Conservation (phyloP, 2,113 vertebrate species). For the Peromyscus californicus region DNA sequence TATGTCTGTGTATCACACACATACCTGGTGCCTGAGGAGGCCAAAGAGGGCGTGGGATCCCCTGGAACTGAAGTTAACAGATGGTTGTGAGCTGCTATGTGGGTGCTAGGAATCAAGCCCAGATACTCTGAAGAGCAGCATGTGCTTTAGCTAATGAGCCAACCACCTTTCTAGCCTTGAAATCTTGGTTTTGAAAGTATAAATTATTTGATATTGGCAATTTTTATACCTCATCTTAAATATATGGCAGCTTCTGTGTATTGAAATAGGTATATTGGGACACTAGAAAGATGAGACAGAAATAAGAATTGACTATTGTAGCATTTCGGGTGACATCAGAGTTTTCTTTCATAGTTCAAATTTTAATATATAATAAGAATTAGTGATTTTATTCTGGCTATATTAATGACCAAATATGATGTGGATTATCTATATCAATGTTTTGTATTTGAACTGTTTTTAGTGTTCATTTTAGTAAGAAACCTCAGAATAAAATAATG, state of each 20-base stretch:
- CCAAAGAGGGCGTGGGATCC: neutral
- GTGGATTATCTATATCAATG: neutral
- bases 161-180: neutral
- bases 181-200: slow-evolving; percentile 2
- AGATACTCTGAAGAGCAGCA: neutral
- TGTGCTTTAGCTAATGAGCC: neutral
- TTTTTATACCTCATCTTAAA: neutral
- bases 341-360: neutral
- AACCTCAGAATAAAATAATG: neutral
- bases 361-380: neutral
- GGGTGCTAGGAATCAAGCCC: neutral
- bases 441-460: slow-evolving; percentile 5
- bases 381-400: neutral
- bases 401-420: neutral
- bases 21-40: neutral
- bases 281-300: neutral
- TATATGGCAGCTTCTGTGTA: neutral
- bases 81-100: neutral
- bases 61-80: neutral
- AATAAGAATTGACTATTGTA: neutral
- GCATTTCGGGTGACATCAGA: neutral
- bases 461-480: neutral
- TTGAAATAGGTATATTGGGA: neutral
- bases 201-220: neutral
- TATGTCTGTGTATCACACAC: neutral